phyloP scores from a whole-genome alignment of 2,113 vertebrate genomes.

The Hyaena hyaena region DNA sequence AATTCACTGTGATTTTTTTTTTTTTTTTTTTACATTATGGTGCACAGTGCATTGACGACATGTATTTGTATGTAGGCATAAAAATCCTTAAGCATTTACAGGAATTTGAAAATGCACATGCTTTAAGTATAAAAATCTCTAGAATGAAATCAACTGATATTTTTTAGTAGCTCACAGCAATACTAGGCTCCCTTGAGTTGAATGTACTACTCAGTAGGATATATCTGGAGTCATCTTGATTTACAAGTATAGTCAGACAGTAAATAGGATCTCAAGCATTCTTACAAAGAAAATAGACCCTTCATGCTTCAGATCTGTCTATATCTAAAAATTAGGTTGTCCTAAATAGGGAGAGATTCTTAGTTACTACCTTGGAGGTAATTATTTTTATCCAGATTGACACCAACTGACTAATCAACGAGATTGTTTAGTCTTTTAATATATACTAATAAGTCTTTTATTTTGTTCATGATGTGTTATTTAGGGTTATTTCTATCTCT shows the following conservation, averaged over 20 bases:
- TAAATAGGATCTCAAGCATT: slow-evolving; percentile 21
- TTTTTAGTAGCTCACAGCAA: slow-evolving; percentile 11
- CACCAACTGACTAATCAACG: not conserved
- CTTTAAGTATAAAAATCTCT: slow-evolving; percentile 11
- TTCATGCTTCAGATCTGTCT: not conserved
- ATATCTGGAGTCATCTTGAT: slow-evolving; percentile 8
- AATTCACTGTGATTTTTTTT: slow-evolving; percentile 16
- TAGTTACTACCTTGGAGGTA: not conserved
- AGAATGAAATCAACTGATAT: slow-evolving; percentile 46
- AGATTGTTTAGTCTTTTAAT: not conserved
- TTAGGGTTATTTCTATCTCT: not conserved
- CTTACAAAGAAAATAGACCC: not conserved
- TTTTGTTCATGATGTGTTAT: not conserved
- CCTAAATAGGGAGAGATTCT: not conserved
- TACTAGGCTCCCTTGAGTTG: not conserved
- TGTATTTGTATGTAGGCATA: not conserved
- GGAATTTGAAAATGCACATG: not conserved
- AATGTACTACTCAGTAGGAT: not conserved
- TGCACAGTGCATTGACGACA: not conserved
- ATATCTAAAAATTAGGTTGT: not conserved
- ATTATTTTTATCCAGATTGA: not conserved
- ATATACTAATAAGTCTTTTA: not conserved
- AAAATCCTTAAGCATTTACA: slow-evolving; percentile 15
- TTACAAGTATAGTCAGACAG: not conserved
- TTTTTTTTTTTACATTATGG: not conserved